These are phyloP conservation scores for Melanotaenia parkinsoni DNA, from an alignment of 2,797 vertebrate species.

Conservation along the genomic window DNA sequence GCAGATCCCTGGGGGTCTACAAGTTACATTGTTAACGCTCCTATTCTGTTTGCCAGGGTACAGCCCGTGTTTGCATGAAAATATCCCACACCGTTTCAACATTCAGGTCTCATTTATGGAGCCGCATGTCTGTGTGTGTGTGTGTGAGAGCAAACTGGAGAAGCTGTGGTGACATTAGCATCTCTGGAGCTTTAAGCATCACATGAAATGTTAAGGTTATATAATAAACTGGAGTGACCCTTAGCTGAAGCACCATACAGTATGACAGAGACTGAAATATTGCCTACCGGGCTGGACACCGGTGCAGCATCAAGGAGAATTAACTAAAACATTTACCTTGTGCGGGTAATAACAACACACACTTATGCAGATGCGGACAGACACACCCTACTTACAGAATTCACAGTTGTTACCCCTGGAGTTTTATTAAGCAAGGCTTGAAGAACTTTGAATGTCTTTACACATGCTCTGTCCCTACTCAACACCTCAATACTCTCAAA, in stretches of 20 bases:
- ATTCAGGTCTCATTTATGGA: slow-evolving; percentile 40
- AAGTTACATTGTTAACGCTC: slow-evolving; percentile 46
- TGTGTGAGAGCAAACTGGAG: slow-evolving; percentile 8
- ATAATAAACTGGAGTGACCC: slow-evolving; percentile 49
- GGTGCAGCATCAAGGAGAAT: slow-evolving; percentile 32
- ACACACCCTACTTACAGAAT: slow-evolving; percentile 9
- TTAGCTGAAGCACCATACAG: slow-evolving; percentile 30
- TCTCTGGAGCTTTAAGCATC: slow-evolving; percentile 12
- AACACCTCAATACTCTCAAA: slow-evolving; percentile 21
- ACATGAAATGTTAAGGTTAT: slow-evolving; percentile 23
- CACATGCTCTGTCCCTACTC: slow-evolving; percentile 24
- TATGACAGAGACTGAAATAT: slow-evolving; percentile 15
- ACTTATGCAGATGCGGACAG: slow-evolving; percentile 10
- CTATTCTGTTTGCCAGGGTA: slow-evolving; percentile 18
- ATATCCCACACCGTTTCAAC: slow-evolving; percentile 31
- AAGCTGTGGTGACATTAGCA: neutral
- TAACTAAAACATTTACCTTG: slow-evolving; percentile 27
- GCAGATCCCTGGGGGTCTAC: slow-evolving; percentile 36
- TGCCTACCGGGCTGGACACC: neutral
- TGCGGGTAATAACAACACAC: slow-evolving; percentile 35
- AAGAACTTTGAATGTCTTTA: slow-evolving; percentile 28
- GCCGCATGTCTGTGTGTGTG: neutral
- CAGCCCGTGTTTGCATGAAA: slow-evolving; percentile 12
- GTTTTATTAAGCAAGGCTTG: slow-evolving; percentile 51
- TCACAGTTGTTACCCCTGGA: slow-evolving; percentile 32